Evolutionary conservation across 2,888 invertebrate genomes (phyloP), one percentile per base, ranked within the genome.

Genomic region (Drosophila tanythrix): DNA sequence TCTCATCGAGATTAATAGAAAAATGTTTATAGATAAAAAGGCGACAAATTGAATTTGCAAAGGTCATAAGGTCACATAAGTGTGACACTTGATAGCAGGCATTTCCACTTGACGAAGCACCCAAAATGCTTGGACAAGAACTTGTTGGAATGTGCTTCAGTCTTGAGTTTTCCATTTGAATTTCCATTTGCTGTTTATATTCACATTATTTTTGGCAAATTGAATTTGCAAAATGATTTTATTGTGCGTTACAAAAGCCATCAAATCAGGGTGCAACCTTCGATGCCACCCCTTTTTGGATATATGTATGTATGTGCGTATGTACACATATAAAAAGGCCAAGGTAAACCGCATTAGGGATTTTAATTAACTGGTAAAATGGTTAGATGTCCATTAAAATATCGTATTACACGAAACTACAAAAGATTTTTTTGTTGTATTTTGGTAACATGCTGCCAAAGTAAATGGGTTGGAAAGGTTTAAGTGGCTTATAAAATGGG

Each of bases 11-110:
- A 63, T 84, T 92, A 92, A 92, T 92, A 90, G 91, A 90, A 85
- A 90, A 90, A 92, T 92, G 81, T 86, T 91, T 89, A 72, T 90
- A 90, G 91, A 85, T 90, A 91, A 86, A 92, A 89, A 91, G 90
- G 85, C 76, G 89, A 85, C 85, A 92, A 92, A 92, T 92, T 92
- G 80, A 92, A 92, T 92, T 92, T 92, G 83, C 86, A 90, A 91
- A 92, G 92, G 92, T 92, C 92, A 92, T 56, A 56, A 38, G 56
- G 38, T 56, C 85, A 90, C 88, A 85, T 81, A 82, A 89, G 87
- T 91, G 89, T 64, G 85, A 88, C 88, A 92, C 91, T 91, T 89
- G 88, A 90, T 83, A 82, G 61, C 86, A 86, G 87, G 85, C 86
- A 76, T 77, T 83, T 64, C 68, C 90, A 90, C 85, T 82, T 82